Conservation (phyloP, 2,888 invertebrate species). For the Caenorhabditis doughertyi region DNA sequence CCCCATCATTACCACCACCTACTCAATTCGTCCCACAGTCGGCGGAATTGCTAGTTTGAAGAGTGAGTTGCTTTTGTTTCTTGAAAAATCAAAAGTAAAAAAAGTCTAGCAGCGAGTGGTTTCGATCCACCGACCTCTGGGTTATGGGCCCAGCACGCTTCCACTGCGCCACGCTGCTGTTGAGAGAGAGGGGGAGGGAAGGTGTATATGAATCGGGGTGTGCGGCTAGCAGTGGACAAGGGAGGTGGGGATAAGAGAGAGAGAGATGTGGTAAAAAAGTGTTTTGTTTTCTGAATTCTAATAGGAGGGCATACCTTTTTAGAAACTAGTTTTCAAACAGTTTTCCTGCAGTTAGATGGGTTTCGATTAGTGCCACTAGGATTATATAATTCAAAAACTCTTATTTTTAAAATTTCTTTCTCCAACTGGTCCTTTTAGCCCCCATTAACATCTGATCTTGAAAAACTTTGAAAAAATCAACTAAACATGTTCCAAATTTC, state of each 20-base stretch:
- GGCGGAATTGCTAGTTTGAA: slow-evolving; percentile 61
- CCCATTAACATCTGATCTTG: too few species aligned
- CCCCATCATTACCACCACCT: slow-evolving; percentile 8
- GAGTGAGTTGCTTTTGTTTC: slow-evolving; percentile 16
- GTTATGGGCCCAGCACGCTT: slow-evolving; percentile 91
- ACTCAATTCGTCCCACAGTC: slow-evolving; percentile 22
- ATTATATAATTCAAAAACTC: too few species aligned
- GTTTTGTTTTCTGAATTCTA: background rate
- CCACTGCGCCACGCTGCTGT: slow-evolving; percentile 91
- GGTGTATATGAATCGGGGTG: slow-evolving; percentile 11
- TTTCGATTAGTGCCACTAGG: too few species aligned
- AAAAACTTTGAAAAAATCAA: background rate
- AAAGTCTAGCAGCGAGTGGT: slow-evolving; percentile 79
- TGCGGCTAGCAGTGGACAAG: too few species aligned
- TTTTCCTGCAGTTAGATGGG: too few species aligned
- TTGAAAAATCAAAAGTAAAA: slow-evolving; percentile 29
- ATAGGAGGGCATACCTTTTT: too few species aligned
- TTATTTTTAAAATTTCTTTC: too few species aligned
- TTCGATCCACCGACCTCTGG: slow-evolving; percentile 90
- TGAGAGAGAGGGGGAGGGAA: slow-evolving; percentile 75
- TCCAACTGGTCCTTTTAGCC: too few species aligned
- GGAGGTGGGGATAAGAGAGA: background rate
- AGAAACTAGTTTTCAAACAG: too few species aligned
- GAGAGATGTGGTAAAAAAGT: background rate
- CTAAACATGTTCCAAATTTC: slow-evolving; percentile 7